Evolutionary conservation across 1,140 invertebrate species (phyloP).

Genomic region (Ylistrum balloti): DNA sequence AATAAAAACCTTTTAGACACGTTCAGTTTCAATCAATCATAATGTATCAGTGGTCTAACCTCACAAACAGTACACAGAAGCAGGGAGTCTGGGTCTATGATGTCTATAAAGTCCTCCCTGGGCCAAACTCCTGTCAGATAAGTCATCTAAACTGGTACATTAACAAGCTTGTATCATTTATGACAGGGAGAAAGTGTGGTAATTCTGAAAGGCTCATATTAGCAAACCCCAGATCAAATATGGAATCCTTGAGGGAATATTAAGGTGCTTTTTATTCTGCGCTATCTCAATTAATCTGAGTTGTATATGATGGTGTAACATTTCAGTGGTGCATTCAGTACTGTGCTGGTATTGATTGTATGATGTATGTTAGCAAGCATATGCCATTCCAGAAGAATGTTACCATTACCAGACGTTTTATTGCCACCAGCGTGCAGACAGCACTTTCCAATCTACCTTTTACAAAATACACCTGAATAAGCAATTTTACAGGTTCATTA

Average conservation of each 20-base stretch:
- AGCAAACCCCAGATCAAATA: slow-evolving; percentile 25
- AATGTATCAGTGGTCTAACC: neutral
- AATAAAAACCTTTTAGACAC: neutral
- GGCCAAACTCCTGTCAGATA: slow-evolving; percentile 24
- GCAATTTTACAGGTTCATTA: slow-evolving; percentile 1
- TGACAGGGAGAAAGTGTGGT: neutral
- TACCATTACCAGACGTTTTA: neutral
- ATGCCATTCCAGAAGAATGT: neutral
- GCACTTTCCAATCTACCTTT: neutral
- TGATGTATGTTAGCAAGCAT: neutral
- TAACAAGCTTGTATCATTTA: neutral
- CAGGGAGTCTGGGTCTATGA: neutral
- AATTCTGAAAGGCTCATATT: slow-evolving; percentile 34
- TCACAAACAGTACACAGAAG: neutral
- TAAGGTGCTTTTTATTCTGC: neutral
- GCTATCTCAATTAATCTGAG: neutral
- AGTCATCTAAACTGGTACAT: slow-evolving; percentile 19
- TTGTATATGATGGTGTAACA: neutral
- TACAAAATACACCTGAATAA: neutral
- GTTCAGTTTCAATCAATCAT: neutral
- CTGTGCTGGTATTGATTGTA: neutral
- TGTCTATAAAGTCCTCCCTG: neutral
- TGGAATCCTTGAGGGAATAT: neutral
- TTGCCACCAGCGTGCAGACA: neutral
- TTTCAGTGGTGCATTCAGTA: neutral